Evolutionary conservation across 2,113 vertebrate species (phyloP).

Genomic region (Odontophorus gujanensis): DNA sequence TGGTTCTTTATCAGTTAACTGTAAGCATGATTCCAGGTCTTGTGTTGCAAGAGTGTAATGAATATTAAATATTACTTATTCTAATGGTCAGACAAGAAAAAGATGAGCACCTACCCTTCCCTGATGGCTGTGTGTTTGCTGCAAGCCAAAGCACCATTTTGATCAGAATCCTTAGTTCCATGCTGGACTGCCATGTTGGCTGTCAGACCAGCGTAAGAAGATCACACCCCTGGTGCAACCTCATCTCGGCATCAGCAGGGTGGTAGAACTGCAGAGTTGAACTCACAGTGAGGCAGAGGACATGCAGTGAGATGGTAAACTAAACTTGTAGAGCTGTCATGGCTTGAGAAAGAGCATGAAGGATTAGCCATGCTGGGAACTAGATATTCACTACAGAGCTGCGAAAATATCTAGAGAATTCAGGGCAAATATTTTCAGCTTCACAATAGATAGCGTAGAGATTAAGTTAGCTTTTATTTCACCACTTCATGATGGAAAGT

Average conservation of each 20-base stretch:
- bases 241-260: neutral
- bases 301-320: neutral
- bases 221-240: neutral
- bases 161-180: neutral
- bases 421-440: neutral
- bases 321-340: neutral
- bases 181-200: rapidly evolving
- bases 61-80: neutral
- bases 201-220: neutral
- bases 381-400: neutral
- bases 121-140: neutral
- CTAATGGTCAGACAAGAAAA: neutral
- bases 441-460: neutral
- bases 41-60: neutral
- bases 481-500: neutral
- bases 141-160: neutral
- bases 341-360: neutral
- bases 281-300: neutral
- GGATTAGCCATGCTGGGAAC: neutral
- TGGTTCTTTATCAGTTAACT: neutral
- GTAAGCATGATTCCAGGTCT: neutral
- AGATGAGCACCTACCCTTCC: neutral
- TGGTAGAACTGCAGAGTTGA: neutral
- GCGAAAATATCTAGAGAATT: neutral
- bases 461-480: neutral